Conservation (phyloP, 2,113 vertebrate species). For the Hepsetus odoe region DNA sequence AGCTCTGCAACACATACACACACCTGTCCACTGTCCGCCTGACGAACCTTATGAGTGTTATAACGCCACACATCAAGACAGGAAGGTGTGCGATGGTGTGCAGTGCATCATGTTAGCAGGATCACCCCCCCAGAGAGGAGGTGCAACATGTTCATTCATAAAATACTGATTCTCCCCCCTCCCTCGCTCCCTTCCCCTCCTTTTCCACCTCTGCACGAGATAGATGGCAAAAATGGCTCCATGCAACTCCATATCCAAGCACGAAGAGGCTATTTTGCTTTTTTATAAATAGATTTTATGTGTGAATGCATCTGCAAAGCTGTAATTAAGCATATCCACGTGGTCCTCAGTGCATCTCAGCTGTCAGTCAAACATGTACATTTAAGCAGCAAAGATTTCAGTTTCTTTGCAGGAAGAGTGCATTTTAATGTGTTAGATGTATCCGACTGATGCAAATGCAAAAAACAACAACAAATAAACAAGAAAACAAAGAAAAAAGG, state of each 20-base stretch:
- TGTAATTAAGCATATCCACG: too few relatives aligned
- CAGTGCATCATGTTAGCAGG: neutral
- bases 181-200: too few relatives aligned
- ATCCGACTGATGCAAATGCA: neutral
- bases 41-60: neutral
- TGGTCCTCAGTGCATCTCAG: too few relatives aligned
- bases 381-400: too few relatives aligned
- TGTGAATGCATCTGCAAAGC: too few relatives aligned
- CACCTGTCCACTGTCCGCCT: neutral
- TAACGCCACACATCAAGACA: neutral
- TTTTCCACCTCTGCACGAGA: neutral
- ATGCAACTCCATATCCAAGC: too few relatives aligned
- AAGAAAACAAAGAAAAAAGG: too few relatives aligned
- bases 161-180: slow-evolving; percentile 45
- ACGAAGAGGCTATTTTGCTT: too few relatives aligned
- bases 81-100: neutral
- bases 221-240: neutral
- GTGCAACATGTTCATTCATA: slow-evolving; percentile 53
- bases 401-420: too few relatives aligned
- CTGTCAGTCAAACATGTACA: too few relatives aligned
- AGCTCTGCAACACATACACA: neutral
- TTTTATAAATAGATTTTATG: too few relatives aligned
- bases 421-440: too few relatives aligned
- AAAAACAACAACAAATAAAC: neutral
- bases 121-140: slow-evolving; percentile 15